phyloP scores from a whole-genome alignment of 2,113 vertebrate genomes.

The Caloenas nicobarica region DNA sequence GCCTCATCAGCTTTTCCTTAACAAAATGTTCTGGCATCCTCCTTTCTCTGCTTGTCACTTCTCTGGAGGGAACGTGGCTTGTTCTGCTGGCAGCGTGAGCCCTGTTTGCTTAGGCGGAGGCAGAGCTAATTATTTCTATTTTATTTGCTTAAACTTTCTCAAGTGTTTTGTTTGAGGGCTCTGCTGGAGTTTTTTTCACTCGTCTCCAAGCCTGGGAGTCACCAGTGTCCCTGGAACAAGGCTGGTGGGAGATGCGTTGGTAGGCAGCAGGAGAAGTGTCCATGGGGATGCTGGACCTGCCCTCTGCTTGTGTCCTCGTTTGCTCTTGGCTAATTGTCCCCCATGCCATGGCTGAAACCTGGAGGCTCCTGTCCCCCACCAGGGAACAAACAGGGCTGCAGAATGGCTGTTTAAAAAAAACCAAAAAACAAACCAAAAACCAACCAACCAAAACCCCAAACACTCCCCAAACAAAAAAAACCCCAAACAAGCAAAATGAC shows the following conservation, averaged over 20 bases:
- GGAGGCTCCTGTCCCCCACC: background rate
- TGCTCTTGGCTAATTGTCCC: background rate
- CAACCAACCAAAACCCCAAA: background rate
- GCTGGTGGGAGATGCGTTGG: background rate
- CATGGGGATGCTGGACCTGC: background rate
- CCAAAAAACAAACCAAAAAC: background rate
- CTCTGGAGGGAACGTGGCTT: conserved; percentile 15
- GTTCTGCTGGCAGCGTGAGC: conserved; percentile 29
- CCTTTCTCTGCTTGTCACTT: conserved; percentile 39
- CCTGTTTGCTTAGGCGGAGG: conserved; percentile 27
- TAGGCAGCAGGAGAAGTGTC: background rate
- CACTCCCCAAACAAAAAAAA: background rate
- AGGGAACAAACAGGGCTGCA: background rate
- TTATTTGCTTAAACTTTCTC: conserved; percentile 21
- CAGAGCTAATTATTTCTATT: conserved; percentile 53
- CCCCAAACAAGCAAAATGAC: background rate
- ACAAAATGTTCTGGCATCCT: conserved; percentile 61
- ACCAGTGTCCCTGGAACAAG: background rate
- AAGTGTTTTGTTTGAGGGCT: background rate
- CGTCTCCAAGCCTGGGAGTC: background rate
- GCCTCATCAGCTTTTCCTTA: background rate
- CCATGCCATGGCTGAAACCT: accelerated
- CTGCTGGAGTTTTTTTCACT: background rate
- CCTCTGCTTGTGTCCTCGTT: background rate
- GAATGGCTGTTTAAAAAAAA: background rate